These are phyloP conservation scores for Sylvilagus floridanus DNA, from an alignment of 2,797 vertebrate species.

Conservation along the genomic window DNA sequence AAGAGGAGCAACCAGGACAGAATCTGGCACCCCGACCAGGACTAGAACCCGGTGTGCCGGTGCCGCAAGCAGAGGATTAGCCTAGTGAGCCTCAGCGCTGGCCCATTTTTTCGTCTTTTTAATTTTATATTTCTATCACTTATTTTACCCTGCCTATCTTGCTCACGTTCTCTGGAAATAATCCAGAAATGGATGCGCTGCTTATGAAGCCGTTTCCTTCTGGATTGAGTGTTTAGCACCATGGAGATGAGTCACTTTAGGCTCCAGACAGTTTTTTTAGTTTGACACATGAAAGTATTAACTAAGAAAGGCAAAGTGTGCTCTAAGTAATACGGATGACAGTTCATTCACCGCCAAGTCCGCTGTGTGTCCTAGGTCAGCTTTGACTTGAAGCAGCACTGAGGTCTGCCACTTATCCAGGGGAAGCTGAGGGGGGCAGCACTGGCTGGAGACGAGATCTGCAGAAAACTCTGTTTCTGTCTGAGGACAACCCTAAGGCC, in stretches of 20 bases:
- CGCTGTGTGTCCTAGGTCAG: not conserved
- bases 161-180: not conserved
- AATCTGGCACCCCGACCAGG: no score
- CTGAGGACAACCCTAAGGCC: not conserved
- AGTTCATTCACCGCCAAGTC: not conserved
- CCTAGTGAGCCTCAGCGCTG: no score
- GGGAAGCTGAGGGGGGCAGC: not conserved
- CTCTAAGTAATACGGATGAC: fast-evolving
- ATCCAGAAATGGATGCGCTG: not conserved
- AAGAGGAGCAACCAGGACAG: no score
- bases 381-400: not conserved
- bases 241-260: not conserved
- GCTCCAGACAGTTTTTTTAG: not conserved
- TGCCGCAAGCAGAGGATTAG: no score
- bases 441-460: not conserved
- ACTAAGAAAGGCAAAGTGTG: not conserved
- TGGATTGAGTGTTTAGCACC: not conserved
- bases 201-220: not conserved
- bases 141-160: not conserved
- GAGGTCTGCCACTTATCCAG: no score
- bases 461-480: not conserved
- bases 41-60: no score
- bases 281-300: not conserved
- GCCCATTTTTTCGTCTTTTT: not conserved
- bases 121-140: not conserved